These are phyloP conservation scores for Cariama cristata DNA, from an alignment of 2,113 vertebrate species.

Conservation along the genomic window DNA sequence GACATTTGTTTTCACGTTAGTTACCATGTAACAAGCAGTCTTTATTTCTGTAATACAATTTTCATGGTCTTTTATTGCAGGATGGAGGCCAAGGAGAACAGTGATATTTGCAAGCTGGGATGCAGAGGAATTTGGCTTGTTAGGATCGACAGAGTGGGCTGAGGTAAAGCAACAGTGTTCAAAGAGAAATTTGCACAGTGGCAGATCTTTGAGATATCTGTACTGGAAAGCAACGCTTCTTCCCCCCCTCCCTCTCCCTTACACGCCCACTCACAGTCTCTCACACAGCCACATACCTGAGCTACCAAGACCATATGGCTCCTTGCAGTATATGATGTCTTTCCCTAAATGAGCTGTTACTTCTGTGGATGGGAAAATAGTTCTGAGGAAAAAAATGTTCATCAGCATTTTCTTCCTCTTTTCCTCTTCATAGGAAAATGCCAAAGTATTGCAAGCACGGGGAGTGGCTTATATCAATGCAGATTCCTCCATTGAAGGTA, in stretches of 20 bases:
- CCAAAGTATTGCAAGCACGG: slow-evolving; percentile 88
- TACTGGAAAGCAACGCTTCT: neutral
- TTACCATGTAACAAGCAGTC: neutral
- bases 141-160: slow-evolving; percentile 96
- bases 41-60: neutral
- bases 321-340: neutral
- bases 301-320: neutral
- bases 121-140: slow-evolving; percentile 94
- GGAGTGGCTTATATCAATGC: slow-evolving; percentile 96
- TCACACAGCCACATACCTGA: neutral
- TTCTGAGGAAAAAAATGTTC: neutral
- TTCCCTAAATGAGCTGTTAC: neutral
- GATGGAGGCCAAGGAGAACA: slow-evolving; percentile 92
- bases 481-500: slow-evolving; percentile 94
- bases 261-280: too few relatives aligned
- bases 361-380: neutral
- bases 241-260: neutral
- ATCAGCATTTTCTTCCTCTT: neutral
- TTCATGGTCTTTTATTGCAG: slow-evolving; percentile 65
- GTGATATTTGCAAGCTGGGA: slow-evolving; percentile 98
- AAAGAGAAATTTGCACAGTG: neutral
- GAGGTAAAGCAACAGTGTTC: slow-evolving; percentile 81
- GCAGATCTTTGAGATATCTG: neutral
- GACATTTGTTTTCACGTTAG: neutral
- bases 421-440: slow-evolving; percentile 83